Base-by-base conservation (phyloP, 2,797 vertebrate species). In the Chloroceryle inda region DNA sequence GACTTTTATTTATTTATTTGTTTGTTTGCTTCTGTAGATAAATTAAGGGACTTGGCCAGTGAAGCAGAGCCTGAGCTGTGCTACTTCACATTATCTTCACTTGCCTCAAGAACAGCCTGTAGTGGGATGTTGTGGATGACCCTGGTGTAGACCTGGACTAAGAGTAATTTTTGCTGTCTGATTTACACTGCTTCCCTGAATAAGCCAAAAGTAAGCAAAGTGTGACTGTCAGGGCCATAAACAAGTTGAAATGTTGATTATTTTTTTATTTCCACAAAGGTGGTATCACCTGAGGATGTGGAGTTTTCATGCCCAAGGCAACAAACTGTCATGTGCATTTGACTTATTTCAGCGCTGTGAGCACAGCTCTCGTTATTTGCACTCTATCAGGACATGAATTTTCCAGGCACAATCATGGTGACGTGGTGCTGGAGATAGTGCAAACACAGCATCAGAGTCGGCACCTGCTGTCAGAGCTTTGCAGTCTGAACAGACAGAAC, bases 81-180 rank as follows among this genome's bases (percentile, higher is more conserved):
- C 47, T 66, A 21, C 31, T 79, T 83, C 22, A 15, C 9, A 16
- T 92, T 71, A 79, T 64, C 63, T 61, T 6, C 0, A 0, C 37
- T 64, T 78, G 5, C 29, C 27, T 85, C 5, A 10, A 29, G 23
- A 31, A 24, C 4, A 37, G 35, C 15, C 37, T 72, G 22, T 10
- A 29, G 21, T 33, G 19, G 69, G 29, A 55, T 0, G 0, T 4
- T 62, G 14, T 26, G 50, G 61, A 19, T 59, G 13, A 16, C 6
- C 5, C 8, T 64, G 21, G 8, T 49, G 35, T 77, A 77, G 38
- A 22, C 10, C 3, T 1, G 1, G 22, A n/a, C 15, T 63, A 49
- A 23, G 56, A 81, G 5, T 15, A 52, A 22, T 81, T 88, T 84
- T 77, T 88, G n/a, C 33, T 42, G 4, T 7, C 22, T 8, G 6